Percentiles rank a stretch among this genome's conserved stretches.
Conservation (phyloP, 2,113 vertebrate genomes). For the Phylloscopus trochilus region DNA sequence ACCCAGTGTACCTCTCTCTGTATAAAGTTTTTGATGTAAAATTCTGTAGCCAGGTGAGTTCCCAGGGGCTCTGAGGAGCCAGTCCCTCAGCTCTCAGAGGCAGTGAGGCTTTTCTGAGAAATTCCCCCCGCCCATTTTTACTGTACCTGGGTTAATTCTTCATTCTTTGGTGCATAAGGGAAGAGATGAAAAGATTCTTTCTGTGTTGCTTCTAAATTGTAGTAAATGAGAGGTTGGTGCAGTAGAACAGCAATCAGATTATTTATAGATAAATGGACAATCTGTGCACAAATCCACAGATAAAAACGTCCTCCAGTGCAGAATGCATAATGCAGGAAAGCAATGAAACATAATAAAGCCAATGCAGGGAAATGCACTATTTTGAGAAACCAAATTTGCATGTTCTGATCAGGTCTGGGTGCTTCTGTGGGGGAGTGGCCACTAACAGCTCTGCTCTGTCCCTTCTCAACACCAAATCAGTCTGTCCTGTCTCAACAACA, state of each 20-base stretch:
- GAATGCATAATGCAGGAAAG: neutral
- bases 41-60: neutral
- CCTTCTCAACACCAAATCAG: neutral
- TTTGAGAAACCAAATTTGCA: constrained; percentile 35
- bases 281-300: neutral
- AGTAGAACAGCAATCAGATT: neutral
- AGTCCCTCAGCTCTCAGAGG: neutral
- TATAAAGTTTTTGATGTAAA: neutral
- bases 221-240: neutral
- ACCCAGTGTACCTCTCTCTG: fast-evolving
- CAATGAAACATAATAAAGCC: constrained; percentile 6
- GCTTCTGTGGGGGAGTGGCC: neutral
- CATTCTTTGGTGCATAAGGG: neutral
- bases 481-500: neutral
- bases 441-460: neutral
- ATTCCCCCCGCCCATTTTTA: neutral
- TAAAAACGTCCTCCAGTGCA: fast-evolving
- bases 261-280: neutral
- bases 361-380: neutral
- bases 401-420: neutral
- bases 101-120: neutral
- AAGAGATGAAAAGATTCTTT: neutral
- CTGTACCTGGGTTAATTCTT: neutral
- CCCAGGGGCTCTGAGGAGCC: neutral
- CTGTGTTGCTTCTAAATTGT: neutral